Evolutionary conservation across 1,140 invertebrate genomes (phyloP).

Genomic region (Conus ventricosus): DNA sequence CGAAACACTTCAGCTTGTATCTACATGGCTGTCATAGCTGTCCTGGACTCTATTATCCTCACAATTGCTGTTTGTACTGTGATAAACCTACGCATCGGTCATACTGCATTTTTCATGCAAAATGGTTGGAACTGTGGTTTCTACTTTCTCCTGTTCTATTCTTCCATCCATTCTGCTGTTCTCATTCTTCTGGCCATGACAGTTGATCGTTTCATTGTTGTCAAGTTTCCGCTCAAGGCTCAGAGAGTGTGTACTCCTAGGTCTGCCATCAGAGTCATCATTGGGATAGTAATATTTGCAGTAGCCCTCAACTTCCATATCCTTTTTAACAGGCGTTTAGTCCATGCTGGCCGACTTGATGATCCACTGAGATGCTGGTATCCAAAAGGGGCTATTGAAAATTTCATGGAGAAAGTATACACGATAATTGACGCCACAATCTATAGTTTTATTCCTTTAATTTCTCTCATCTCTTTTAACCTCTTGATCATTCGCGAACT

Average conservation of each 20-base stretch:
- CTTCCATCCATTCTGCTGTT: constrained; percentile 51
- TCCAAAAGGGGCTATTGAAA: background rate
- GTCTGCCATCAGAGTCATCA: constrained; percentile 35
- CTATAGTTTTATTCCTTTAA: no score
- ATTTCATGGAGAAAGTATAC: constrained; percentile 24
- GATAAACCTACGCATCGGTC: background rate
- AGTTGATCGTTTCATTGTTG: constrained; percentile 59
- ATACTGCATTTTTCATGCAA: background rate
- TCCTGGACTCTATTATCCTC: constrained; percentile 58
- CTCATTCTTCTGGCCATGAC: constrained; percentile 65
- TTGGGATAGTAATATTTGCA: constrained; percentile 36
- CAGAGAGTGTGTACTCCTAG: constrained; percentile 34
- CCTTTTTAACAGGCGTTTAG: constrained; percentile 27
- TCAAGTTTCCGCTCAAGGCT: constrained; percentile 56
- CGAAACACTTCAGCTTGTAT: constrained; percentile 60
- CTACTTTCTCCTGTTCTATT: constrained; percentile 51
- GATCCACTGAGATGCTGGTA: background rate
- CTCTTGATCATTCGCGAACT: no score
- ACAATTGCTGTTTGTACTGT: constrained; percentile 32
- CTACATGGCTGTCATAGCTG: constrained; percentile 63
- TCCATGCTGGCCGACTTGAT: background rate
- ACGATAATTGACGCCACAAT: no score
- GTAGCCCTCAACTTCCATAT: constrained; percentile 29
- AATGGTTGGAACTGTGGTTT: constrained; percentile 36
- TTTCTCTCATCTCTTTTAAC: no score